Evolutionary conservation across 2,797 vertebrate genomes (phyloP), one percentile per base, ranked within the genome.

Genomic region (Falco concolor): DNA sequence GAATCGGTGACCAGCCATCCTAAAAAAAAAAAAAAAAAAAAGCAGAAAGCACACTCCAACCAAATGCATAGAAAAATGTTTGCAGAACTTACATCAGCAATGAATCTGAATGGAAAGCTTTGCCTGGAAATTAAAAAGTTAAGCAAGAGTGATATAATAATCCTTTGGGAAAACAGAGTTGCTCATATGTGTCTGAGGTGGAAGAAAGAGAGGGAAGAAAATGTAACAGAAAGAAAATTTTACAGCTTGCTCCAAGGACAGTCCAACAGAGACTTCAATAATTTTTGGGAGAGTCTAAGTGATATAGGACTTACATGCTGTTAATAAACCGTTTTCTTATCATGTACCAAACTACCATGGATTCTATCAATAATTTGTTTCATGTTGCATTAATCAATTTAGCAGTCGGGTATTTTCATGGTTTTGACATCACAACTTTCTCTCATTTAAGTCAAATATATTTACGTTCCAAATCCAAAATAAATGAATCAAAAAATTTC

Each of bases 1-100:
- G 99, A 87, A 99, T 96, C 73, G 98, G 97, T 74, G 99, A 99
- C 98, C 99, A 99, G 97, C 98, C 98, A 90, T 99, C 98, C 99
- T 99, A 76, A 92, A 90, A 96, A 74, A 10, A 69, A 74, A 10
- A 69, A 74, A 10, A 69, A 8, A 42, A 45, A 92, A 89, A 87
- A 84, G 72, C 75, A 89, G 83, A 90, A 72, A 64, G 27, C 53
- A 86, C 25, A n/a, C 42, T 84, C 16, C 24, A 63, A 96, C 36
- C 45, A 83, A 81, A 91, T 30, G 85, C 23, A 40, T 1, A 40
- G 42, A 28, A 68, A 90, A 83, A 52, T 42, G 23, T 45, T 56
- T 75, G 69, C 34, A 80, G 47, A 77, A 89, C 28, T 74, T 84
- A 0, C n/a, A 75, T 25, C 44, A 84, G 52, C 44, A 82, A 56